Percentiles rank a stretch among this genome's conserved stretches.
Conservation (phyloP, 2,888 invertebrate species). For the Dendrolimus pini region DNA sequence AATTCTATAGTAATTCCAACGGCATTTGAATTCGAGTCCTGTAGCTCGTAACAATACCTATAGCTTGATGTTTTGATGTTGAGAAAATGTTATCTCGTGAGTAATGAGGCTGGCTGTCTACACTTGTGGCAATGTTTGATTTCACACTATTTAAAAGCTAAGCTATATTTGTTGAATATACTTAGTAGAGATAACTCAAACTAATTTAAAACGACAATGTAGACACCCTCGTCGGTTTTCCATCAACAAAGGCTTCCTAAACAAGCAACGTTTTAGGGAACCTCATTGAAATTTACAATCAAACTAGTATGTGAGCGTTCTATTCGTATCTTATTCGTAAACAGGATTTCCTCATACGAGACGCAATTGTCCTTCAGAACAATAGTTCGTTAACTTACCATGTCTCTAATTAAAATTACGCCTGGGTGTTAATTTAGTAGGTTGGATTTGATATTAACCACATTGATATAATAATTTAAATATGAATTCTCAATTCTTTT, state of each 20-base stretch:
- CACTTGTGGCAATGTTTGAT: too few species aligned
- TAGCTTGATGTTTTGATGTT: too few species aligned
- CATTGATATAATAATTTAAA: too few species aligned
- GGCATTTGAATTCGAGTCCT: too few species aligned
- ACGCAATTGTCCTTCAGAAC: constrained; percentile 36
- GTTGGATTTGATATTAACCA: not conserved
- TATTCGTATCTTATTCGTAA: constrained; percentile 3
- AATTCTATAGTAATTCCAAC: too few species aligned
- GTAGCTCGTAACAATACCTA: too few species aligned
- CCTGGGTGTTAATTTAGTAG: not conserved
- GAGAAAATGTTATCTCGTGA: too few species aligned
- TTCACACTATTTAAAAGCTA: too few species aligned
- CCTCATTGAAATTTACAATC: not conserved
- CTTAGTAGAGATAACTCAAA: not conserved
- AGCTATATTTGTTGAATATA: too few species aligned
- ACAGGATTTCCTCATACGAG: constrained; percentile 26
- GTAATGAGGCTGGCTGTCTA: too few species aligned
- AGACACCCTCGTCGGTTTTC: not conserved
- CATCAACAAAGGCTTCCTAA: not conserved
- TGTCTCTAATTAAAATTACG: constrained; percentile 3
- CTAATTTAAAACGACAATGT: not conserved
- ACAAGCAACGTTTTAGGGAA: not conserved
- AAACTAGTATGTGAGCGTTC: not conserved
- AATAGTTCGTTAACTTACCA: constrained; percentile 39
- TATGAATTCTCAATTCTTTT: too few species aligned